phyloP scores from a whole-genome alignment of 2,888 invertebrate genomes.

The Clitarchus hookeri region DNA sequence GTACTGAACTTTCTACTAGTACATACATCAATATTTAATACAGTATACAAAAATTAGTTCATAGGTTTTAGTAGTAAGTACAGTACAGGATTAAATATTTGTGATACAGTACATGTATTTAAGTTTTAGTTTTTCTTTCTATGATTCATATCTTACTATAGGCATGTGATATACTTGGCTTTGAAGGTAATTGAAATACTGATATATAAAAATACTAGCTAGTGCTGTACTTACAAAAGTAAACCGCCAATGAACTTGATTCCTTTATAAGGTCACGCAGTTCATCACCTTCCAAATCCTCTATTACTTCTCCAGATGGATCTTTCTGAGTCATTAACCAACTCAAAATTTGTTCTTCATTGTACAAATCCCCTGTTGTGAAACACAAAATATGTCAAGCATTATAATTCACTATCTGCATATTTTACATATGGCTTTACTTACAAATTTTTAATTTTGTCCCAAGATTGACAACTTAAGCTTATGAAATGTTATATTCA shows the following conservation, averaged over 20 bases:
- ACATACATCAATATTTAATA: background rate
- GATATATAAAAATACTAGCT: background rate
- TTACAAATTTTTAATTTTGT: no score
- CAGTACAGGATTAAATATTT: background rate
- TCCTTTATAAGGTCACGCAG: slow-evolving; percentile 75
- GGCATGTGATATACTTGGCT: background rate
- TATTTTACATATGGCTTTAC: no score
- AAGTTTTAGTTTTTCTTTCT: background rate
- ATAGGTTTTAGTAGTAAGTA: no score
- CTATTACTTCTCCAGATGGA: slow-evolving; percentile 88
- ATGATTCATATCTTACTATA: background rate
- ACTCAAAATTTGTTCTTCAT: slow-evolving; percentile 84
- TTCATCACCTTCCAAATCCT: slow-evolving; percentile 82
- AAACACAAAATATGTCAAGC: background rate
- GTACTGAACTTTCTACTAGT: background rate
- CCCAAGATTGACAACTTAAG: no score
- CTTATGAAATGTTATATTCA: no score
- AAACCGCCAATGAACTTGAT: slow-evolving; percentile 83
- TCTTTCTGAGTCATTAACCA: slow-evolving; percentile 92
- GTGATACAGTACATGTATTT: background rate
- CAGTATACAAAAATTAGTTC: no score
- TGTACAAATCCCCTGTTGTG: slow-evolving; percentile 76
- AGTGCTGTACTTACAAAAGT: slow-evolving; percentile 80
- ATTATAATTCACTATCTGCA: background rate
- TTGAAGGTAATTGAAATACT: background rate